These are phyloP conservation scores for Microtus oregoni DNA, from an alignment of 2,113 vertebrate genomes.

Conservation along the genomic window DNA sequence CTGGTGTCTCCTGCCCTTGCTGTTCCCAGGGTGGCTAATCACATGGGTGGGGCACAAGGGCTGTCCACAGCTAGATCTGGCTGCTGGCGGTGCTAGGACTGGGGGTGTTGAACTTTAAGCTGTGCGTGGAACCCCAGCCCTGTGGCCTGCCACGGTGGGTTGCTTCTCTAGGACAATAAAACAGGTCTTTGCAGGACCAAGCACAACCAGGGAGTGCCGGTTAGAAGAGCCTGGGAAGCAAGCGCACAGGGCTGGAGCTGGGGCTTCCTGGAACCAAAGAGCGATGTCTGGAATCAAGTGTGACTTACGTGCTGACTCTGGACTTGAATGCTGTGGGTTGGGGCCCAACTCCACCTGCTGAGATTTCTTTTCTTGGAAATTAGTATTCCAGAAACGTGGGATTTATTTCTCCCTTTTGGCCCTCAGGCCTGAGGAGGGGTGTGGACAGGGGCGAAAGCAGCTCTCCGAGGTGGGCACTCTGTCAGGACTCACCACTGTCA, in stretches of 20 bases:
- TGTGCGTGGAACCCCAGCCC: background rate
- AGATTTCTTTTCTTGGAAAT: too few relatives aligned
- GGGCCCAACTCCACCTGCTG: rapidly evolving
- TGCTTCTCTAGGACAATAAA: too few relatives aligned
- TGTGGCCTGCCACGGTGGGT: too few relatives aligned
- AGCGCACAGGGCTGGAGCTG: rapidly evolving
- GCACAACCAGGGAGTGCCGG: too few relatives aligned
- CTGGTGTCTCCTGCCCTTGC: background rate
- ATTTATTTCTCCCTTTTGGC: background rate
- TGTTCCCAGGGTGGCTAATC: background rate
- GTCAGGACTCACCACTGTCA: rapidly evolving
- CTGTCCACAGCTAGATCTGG: rapidly evolving
- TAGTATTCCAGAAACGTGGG: background rate
- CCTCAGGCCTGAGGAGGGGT: rapidly evolving
- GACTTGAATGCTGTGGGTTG: rapidly evolving
- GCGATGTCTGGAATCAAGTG: background rate
- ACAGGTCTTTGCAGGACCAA: too few relatives aligned
- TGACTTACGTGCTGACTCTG: background rate
- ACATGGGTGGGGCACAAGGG: rapidly evolving
- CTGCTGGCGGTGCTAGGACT: too few relatives aligned
- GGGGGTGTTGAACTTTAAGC: background rate
- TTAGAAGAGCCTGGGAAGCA: rapidly evolving
- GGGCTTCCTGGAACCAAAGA: background rate
- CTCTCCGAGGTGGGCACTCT: rapidly evolving
- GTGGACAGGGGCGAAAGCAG: background rate